Evolutionary conservation across 2,113 vertebrate genomes (phyloP), one percentile per base, ranked within the genome.

Genomic region (Passer domesticus): DNA sequence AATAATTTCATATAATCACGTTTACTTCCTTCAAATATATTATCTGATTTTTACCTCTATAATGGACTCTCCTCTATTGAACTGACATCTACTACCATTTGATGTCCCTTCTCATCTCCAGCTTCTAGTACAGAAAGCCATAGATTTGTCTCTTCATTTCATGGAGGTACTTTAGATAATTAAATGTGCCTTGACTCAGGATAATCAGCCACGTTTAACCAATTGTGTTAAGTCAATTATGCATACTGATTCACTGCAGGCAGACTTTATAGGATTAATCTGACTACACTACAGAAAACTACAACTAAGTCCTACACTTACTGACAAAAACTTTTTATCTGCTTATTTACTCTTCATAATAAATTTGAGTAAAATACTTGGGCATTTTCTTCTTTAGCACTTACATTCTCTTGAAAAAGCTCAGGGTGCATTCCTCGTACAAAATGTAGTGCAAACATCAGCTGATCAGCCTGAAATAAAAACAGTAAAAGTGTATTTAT

Each of bases 371-470:
- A 91, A 94, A 90, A 63, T 30, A 76, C 15, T 64, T 46, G 5
- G 2, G 4, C 1, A 70, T 81, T 74, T 82, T 87, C n/a, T 31
- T 28, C 49, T 64, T 37, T 56, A 69, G 7, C 24, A 98, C 99
- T 98, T 97, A 99, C 99, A 53, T 98, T 99, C 83, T 99, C 99
- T 96, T 99, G 98, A 94, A 99, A 99, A 90, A 99, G 98, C 68
- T 99, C 98, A 60, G 99, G 98, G 87, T 99, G 97, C 98, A 99
- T 99, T 74, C 99, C 99, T 95, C 98, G 98, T 89, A 99, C 99
- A 98, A 99, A 99, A 98, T 99, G 99, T 76, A 99, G 89, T 31
- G 99, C 99, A 72, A 99, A 99, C 99, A 99, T 99, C 78, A 99
- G 95, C 88, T 99, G 99, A 96, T 99, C 99, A 76, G 98, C 99